Conservation (phyloP, 2,888 invertebrate species). For the Watsonalla binaria region DNA sequence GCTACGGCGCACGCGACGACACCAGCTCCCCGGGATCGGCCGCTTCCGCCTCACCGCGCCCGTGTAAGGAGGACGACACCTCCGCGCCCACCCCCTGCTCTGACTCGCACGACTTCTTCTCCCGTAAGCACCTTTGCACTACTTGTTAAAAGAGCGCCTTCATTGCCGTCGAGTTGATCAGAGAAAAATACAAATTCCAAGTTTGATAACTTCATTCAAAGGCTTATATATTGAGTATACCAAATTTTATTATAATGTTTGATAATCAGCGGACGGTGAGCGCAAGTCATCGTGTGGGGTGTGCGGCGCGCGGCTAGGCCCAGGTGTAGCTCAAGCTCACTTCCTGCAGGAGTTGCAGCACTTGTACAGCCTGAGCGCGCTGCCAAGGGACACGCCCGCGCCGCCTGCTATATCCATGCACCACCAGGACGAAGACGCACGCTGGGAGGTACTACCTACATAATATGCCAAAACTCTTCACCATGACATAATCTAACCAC, state of each 20-base stretch:
- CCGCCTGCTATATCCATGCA: slow-evolving; percentile 60
- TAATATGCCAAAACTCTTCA: neutral
- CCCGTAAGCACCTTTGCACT: slow-evolving; percentile 40
- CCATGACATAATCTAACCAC: too few species aligned
- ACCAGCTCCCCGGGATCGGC: slow-evolving; percentile 75
- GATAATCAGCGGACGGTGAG: slow-evolving; percentile 61
- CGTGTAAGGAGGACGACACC: slow-evolving; percentile 69
- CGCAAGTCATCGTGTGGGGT: slow-evolving; percentile 74
- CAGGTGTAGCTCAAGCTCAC: slow-evolving; percentile 74
- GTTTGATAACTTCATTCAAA: too few species aligned
- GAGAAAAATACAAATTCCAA: too few species aligned
- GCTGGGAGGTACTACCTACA: slow-evolving; percentile 60
- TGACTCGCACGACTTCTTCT: slow-evolving; percentile 70
- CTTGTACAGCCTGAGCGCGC: slow-evolving; percentile 68
- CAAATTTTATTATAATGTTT: neutral
- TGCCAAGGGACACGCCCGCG: slow-evolving; percentile 57
- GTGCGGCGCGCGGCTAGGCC: slow-evolving; percentile 70
- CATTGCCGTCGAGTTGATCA: neutral
- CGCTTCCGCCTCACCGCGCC: slow-evolving; percentile 70
- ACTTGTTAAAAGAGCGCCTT: too few species aligned
- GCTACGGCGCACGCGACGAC: slow-evolving; percentile 62
- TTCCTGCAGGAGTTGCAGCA: slow-evolving; percentile 73
- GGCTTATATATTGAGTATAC: neutral
- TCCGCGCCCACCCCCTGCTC: slow-evolving; percentile 53
- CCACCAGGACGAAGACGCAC: slow-evolving; percentile 73